phyloP scores from a whole-genome alignment of 92 coral and sea anemone species.

The Siderastrea siderea region DNA sequence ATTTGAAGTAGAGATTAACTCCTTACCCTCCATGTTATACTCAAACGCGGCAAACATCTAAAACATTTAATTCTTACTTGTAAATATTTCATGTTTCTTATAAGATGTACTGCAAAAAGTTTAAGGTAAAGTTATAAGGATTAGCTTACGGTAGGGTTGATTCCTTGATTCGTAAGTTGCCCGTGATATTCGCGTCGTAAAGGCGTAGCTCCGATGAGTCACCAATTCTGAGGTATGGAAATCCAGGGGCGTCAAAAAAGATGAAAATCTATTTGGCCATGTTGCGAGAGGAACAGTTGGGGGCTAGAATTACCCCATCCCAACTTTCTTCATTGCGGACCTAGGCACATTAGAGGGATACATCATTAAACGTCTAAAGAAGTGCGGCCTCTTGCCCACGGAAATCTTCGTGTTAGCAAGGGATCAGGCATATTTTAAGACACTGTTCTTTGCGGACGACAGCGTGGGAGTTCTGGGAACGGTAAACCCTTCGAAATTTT shows the following conservation, averaged over 20 bases:
- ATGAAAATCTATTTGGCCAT: neutral
- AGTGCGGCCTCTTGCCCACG: too few relatives aligned
- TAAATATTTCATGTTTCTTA: too few relatives aligned
- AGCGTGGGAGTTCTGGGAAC: neutral
- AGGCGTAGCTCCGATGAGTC: neutral
- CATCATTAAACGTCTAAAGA: neutral
- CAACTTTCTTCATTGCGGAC: neutral
- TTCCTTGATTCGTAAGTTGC: slow-evolving; percentile 2
- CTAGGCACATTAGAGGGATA: neutral
- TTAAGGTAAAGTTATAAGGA: too few relatives aligned
- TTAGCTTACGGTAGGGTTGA: slow-evolving; percentile 11
- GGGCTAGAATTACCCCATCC: neutral
- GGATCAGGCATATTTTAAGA: too few relatives aligned
- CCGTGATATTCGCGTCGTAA: neutral
- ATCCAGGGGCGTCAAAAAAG: neutral
- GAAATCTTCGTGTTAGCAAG: too few relatives aligned
- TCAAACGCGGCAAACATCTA: too few relatives aligned
- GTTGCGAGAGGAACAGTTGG: slow-evolving; percentile 3
- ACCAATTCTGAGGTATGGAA: slow-evolving; percentile 3
- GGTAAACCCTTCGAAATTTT: neutral
- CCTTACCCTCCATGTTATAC: too few relatives aligned
- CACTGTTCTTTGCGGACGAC: neutral
- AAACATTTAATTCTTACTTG: too few relatives aligned
- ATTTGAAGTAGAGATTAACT: too few relatives aligned
- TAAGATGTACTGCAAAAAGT: too few relatives aligned